Evolutionary conservation across 2,797 vertebrate species (phyloP).

Genomic region (Nannoperca australis): DNA sequence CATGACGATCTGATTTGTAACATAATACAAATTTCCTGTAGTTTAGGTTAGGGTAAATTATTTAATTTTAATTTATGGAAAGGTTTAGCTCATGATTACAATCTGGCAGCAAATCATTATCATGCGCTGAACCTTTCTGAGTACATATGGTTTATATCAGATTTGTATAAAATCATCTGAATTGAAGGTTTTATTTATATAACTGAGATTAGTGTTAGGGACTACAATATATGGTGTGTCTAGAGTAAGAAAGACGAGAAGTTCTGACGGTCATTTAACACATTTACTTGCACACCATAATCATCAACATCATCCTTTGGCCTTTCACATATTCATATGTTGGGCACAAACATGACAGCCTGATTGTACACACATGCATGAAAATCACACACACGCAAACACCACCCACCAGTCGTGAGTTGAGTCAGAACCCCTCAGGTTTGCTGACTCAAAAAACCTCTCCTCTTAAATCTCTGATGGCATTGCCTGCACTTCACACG

Average conservation of each 20-base stretch:
- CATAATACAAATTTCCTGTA: slow-evolving; percentile 11
- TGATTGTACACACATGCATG: slow-evolving; percentile 30
- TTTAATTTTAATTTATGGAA: slow-evolving; percentile 23
- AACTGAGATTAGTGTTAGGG: background rate
- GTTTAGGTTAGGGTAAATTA: slow-evolving; percentile 11
- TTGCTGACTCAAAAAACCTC: slow-evolving; percentile 66
- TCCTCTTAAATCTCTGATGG: slow-evolving; percentile 46
- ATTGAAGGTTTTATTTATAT: slow-evolving; percentile 1
- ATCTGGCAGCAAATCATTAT: slow-evolving; percentile 40
- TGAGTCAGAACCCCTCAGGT: slow-evolving; percentile 72
- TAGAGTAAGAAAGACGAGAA: slow-evolving; percentile 2
- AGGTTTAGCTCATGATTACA: slow-evolving; percentile 39
- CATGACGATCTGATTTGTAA: slow-evolving; percentile 18
- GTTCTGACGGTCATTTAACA: slow-evolving; percentile 34
- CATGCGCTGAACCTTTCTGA: slow-evolving; percentile 7
- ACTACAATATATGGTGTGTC: background rate
- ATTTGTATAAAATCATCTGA: slow-evolving; percentile 23
- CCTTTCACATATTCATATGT: slow-evolving; percentile 56
- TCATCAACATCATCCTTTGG: slow-evolving; percentile 38
- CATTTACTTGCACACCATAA: slow-evolving; percentile 1
- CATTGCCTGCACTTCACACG: slow-evolving; percentile 13
- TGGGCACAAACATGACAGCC: slow-evolving; percentile 49
- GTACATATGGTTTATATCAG: slow-evolving; percentile 23
- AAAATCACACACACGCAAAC: slow-evolving; percentile 31
- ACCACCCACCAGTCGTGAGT: slow-evolving; percentile 46